Evolutionary conservation across 2,888 invertebrate species (phyloP).

Genomic region (Pyrocoelia pectoralis): DNA sequence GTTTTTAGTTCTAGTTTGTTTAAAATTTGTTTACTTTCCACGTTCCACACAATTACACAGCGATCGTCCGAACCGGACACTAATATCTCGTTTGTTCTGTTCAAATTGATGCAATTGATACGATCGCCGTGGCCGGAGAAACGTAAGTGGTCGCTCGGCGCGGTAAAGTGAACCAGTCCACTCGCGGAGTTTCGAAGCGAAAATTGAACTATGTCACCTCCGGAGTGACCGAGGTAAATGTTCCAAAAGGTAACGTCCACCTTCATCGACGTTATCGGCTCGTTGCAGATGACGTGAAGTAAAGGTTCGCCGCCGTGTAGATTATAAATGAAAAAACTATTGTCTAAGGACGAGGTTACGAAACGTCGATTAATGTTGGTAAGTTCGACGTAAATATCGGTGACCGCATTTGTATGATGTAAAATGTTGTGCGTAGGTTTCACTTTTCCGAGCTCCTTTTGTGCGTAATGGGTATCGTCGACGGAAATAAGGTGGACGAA

Average conservation of each 20-base stretch:
- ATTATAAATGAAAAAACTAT: slow-evolving; percentile 84
- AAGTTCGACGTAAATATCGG: slow-evolving; percentile 77
- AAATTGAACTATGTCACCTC: slow-evolving; percentile 75
- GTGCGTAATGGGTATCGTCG: slow-evolving; percentile 53
- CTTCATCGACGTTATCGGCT: slow-evolving; percentile 72
- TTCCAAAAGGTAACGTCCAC: slow-evolving; percentile 75
- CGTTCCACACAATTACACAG: slow-evolving; percentile 82
- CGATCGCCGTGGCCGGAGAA: slow-evolving; percentile 74
- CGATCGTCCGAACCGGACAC: slow-evolving; percentile 81
- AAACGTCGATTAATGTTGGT: slow-evolving; percentile 73
- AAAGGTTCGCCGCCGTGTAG: slow-evolving; percentile 73
- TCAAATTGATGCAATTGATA: slow-evolving; percentile 76
- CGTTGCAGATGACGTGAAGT: slow-evolving; percentile 77
- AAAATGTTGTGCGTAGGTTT: slow-evolving; percentile 76
- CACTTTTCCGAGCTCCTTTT: slow-evolving; percentile 63
- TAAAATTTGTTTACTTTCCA: slow-evolving; percentile 76
- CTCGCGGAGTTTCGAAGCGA: slow-evolving; percentile 73
- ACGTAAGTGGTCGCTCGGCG: slow-evolving; percentile 55
- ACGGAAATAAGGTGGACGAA: slow-evolving; percentile 66
- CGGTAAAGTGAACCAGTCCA: slow-evolving; percentile 70
- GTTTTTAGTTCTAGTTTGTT: slow-evolving; percentile 77
- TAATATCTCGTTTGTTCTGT: slow-evolving; percentile 74
- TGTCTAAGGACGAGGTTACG: slow-evolving; percentile 81
- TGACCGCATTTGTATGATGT: slow-evolving; percentile 82
- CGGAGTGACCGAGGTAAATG: slow-evolving; percentile 76